These are phyloP conservation scores for Dromiciops gliroides DNA, from an alignment of 2,113 vertebrate species.

Conservation along the genomic window DNA sequence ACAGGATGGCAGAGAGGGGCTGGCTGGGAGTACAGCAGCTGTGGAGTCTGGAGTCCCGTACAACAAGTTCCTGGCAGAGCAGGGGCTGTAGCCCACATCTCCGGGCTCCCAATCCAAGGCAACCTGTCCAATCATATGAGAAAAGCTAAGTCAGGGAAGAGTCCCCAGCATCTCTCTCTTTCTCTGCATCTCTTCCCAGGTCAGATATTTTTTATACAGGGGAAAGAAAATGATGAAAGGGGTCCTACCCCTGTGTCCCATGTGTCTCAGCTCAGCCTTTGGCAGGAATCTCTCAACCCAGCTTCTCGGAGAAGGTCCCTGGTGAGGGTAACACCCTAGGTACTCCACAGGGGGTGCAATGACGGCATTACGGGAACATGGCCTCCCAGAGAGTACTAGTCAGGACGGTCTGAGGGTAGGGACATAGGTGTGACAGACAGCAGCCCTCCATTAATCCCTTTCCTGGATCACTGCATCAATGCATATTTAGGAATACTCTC, in stretches of 20 bases:
- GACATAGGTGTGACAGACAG: not conserved
- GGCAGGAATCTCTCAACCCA: too few species aligned
- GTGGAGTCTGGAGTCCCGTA: too few species aligned
- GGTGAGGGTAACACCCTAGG: too few species aligned
- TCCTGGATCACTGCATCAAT: too few species aligned
- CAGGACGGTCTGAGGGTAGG: not conserved
- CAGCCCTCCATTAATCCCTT: not conserved
- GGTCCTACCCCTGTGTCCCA: too few species aligned
- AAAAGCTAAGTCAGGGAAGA: not conserved
- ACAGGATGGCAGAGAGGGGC: not conserved
- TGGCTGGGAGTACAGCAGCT: too few species aligned
- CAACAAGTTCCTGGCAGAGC: too few species aligned
- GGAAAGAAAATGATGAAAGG: not conserved
- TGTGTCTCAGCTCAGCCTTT: not conserved
- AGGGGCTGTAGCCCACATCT: too few species aligned
- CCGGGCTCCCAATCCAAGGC: not conserved
- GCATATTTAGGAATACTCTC: not conserved
- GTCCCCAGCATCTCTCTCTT: not conserved
- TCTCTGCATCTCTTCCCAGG: not conserved
- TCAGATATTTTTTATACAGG: too few species aligned
- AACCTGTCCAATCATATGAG: not conserved
- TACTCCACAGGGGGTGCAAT: too few species aligned
- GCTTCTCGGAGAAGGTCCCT: not conserved
- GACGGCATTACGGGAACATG: not conserved
- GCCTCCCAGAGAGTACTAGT: too few species aligned